Conservation (phyloP, 2,113 vertebrate species). For the Xiphorhynchus elegans region DNA sequence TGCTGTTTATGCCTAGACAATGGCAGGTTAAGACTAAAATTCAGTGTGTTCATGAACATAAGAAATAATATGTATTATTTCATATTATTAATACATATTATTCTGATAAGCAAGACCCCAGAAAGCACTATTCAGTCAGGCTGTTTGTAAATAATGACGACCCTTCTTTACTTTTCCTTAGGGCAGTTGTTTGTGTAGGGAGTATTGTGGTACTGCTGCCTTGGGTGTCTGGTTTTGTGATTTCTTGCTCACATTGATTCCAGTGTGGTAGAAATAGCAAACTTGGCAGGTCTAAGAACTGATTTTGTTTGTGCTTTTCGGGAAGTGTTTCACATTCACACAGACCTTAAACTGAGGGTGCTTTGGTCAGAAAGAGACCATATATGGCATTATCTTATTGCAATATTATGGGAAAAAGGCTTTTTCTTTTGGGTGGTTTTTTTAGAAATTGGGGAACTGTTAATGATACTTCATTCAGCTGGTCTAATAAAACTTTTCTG, state of each 20-base stretch:
- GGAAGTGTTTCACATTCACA: rapidly evolving
- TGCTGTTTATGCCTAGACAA: neutral
- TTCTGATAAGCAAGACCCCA: neutral
- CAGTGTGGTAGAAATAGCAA: neutral
- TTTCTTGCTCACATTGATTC: neutral
- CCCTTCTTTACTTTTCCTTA: neutral
- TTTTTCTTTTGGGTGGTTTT: neutral
- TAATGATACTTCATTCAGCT: neutral
- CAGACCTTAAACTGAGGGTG: neutral
- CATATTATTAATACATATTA: neutral
- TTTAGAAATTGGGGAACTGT: neutral
- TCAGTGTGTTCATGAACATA: neutral
- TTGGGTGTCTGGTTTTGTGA: neutral
- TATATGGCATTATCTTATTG: neutral
- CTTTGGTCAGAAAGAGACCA: neutral
- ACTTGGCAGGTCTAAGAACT: neutral
- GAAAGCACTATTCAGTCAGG: neutral
- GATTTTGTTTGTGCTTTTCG: neutral
- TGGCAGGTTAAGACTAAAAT: neutral
- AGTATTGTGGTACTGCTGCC: neutral
- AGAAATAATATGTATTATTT: neutral
- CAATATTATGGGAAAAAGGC: neutral
- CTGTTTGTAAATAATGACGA: neutral
- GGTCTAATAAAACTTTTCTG: neutral
- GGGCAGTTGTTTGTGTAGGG: neutral